Evolutionary conservation across 2,113 vertebrate species (phyloP).

Genomic region (Pedetes capensis): DNA sequence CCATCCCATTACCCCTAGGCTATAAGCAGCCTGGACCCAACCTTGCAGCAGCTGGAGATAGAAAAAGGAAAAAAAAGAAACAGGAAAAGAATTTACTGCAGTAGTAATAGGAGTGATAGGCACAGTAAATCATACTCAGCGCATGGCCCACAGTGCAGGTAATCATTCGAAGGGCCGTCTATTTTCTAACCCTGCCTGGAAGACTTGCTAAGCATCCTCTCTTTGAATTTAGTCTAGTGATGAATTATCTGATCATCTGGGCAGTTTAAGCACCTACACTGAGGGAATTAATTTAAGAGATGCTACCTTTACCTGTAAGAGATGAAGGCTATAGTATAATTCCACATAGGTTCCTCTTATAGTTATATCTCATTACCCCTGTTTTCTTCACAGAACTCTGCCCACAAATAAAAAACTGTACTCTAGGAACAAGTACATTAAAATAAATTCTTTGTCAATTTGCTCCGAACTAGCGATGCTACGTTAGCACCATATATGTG

Average conservation of each 20-base stretch:
- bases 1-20: not conserved
- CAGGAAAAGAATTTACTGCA: not conserved
- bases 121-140: not conserved
- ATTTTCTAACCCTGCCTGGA: not conserved
- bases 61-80: not conserved
- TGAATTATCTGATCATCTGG: not conserved
- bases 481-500: not conserved
- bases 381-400: not conserved
- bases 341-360: not conserved
- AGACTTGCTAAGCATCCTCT: not conserved
- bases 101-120: not conserved
- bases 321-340: not conserved
- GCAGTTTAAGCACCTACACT: not conserved
- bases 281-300: constrained; percentile 8
- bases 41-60: not conserved
- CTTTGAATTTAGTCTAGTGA: not conserved
- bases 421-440: not conserved
- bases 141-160: not conserved
- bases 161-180: not conserved
- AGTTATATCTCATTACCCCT: not conserved
- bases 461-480: not conserved
- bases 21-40: not conserved
- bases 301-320: not conserved
- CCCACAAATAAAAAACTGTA: not conserved
- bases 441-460: not conserved